phyloP scores from a whole-genome alignment of 2,888 invertebrate genomes.

The Creontiades dilutus region DNA sequence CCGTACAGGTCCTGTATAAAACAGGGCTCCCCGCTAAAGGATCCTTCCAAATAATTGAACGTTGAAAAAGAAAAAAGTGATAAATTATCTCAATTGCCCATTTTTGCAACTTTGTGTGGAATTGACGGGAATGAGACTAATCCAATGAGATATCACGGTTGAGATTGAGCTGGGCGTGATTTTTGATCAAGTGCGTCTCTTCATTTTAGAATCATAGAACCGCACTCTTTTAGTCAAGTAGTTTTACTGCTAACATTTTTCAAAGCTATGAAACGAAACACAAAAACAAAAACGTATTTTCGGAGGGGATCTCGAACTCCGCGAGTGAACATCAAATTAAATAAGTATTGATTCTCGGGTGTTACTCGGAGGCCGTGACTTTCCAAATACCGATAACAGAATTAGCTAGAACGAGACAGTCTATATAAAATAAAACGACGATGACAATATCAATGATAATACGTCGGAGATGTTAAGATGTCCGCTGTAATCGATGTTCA shows the following conservation, averaged over 20 bases:
- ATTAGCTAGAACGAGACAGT: slow-evolving; percentile 1
- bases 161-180: too few species aligned
- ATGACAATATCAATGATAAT: slow-evolving; percentile 32
- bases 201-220: too few species aligned
- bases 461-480: slow-evolving; percentile 17
- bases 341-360: not conserved
- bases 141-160: too few species aligned
- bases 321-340: not conserved
- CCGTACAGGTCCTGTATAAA: not conserved
- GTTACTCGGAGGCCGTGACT: not conserved
- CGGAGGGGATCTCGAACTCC: not conserved
- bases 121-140: too few species aligned
- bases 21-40: not conserved
- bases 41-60: not conserved
- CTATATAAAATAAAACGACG: slow-evolving; percentile 8
- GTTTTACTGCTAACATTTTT: too few species aligned
- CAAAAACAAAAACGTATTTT: too few species aligned
- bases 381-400: not conserved
- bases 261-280: too few species aligned
- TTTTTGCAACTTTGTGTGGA: too few species aligned
- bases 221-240: too few species aligned
- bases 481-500: slow-evolving; percentile 27
- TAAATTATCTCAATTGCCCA: too few species aligned
- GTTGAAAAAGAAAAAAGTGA: too few species aligned
- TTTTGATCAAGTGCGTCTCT: too few species aligned